These are phyloP conservation scores for Oostethus manadensis DNA, from an alignment of 2,113 vertebrate genomes.

Conservation along the genomic window DNA sequence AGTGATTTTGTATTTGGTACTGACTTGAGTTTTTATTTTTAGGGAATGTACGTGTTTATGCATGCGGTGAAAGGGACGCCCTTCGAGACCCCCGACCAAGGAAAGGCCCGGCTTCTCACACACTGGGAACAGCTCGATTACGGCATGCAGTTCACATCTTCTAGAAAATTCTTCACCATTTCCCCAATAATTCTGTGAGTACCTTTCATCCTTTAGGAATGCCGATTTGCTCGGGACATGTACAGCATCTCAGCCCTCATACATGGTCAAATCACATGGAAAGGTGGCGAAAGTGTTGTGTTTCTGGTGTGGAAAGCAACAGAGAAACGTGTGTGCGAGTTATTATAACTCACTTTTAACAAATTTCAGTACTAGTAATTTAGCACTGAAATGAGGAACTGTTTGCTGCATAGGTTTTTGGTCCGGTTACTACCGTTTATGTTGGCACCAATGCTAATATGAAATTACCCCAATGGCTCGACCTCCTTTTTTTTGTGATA, in stretches of 20 bases:
- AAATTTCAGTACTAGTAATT: too few relatives aligned
- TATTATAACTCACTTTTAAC: too few relatives aligned
- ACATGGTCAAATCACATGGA: too few relatives aligned
- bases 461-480: too few relatives aligned
- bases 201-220: neutral
- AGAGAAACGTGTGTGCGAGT: too few relatives aligned
- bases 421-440: too few relatives aligned
- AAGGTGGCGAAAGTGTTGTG: too few relatives aligned
- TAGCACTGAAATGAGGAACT: too few relatives aligned
- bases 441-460: too few relatives aligned
- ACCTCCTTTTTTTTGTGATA: too few relatives aligned
- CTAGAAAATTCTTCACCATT: constrained; percentile 97
- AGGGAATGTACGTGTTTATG: constrained; percentile 99
- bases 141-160: constrained; percentile 95
- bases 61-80: constrained; percentile 97
- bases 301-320: too few relatives aligned
- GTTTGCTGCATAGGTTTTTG: too few relatives aligned
- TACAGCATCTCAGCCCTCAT: neutral
- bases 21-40: constrained; percentile 10
- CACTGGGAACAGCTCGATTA: constrained; percentile 98
- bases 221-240: neutral
- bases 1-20: neutral
- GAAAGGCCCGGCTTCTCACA: constrained; percentile 93
- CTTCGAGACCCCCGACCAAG: constrained; percentile 97
- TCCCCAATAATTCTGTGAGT: constrained; percentile 96